Conservation (phyloP, 1,140 invertebrate genomes). For the Apis cerana region DNA sequence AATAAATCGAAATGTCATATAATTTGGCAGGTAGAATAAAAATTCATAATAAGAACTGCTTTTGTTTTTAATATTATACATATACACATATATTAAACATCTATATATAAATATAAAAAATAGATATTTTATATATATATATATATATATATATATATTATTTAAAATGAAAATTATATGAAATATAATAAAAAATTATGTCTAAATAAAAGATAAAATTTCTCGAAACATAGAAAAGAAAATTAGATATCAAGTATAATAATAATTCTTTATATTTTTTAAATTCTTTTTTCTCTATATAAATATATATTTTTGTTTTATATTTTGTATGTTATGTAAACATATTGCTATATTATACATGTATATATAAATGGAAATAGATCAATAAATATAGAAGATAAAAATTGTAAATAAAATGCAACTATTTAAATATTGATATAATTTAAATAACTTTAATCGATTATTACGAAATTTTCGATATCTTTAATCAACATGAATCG, state of each 20-base stretch:
- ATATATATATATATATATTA: background rate
- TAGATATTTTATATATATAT: background rate
- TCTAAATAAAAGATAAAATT: background rate
- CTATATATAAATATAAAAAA: background rate
- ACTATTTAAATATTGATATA: background rate
- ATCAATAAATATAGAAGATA: background rate
- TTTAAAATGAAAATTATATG: background rate
- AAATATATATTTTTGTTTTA: background rate
- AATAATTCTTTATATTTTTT: no score
- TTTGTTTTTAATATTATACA: slow-evolving; percentile 36
- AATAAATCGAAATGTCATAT: slow-evolving; percentile 4
- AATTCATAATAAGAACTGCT: slow-evolving; percentile 11
- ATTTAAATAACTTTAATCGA: slow-evolving; percentile 17
- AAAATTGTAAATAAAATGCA: background rate
- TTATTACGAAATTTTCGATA: slow-evolving; percentile 4
- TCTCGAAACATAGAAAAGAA: background rate
- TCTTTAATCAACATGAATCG: slow-evolving; percentile 9
- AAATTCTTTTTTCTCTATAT: background rate
- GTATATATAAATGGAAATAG: background rate
- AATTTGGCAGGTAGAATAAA: slow-evolving; percentile 42
- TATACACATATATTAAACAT: background rate
- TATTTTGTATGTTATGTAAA: background rate
- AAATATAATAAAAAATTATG: background rate
- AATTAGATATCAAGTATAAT: background rate
- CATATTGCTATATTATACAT: background rate